Percentiles rank a stretch among this genome's conserved stretches.
These are phyloP conservation scores for Epinephelus lanceolatus DNA, from an alignment of 2,113 vertebrate genomes.

Conservation along the genomic window DNA sequence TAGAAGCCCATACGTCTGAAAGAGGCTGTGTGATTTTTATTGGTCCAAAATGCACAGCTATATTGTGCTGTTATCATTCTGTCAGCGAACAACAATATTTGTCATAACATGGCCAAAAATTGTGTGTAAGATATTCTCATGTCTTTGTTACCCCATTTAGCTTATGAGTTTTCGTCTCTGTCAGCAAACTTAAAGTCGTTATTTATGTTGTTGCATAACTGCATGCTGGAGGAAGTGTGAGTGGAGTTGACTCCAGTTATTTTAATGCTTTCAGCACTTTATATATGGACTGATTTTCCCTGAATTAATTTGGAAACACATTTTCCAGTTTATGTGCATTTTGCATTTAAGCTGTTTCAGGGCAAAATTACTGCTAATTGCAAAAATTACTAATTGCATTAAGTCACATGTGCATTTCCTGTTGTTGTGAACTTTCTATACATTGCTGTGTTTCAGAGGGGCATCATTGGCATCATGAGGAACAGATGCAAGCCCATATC, in stretches of 20 bases:
- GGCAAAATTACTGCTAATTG: background rate
- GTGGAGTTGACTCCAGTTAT: slow-evolving; percentile 25
- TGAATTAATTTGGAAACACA: slow-evolving; percentile 30
- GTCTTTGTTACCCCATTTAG: slow-evolving; percentile 32
- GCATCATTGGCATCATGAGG: background rate
- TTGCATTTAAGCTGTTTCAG: slow-evolving; percentile 25
- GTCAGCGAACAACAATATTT: slow-evolving; percentile 43
- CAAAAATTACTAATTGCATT: background rate
- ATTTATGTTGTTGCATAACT: slow-evolving; percentile 44
- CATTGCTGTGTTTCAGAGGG: background rate
- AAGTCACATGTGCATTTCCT: slow-evolving; percentile 17
- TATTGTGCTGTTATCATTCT: slow-evolving; percentile 19
- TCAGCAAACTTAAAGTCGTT: slow-evolving; percentile 55
- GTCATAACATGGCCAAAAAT: slow-evolving; percentile 29
- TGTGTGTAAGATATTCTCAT: slow-evolving; percentile 12
- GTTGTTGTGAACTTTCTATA: background rate
- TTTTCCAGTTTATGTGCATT: slow-evolving; percentile 1
- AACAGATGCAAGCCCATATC: background rate
- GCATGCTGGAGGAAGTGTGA: slow-evolving; percentile 27
- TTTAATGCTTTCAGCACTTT: slow-evolving; percentile 31
- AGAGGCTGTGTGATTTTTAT: background rate
- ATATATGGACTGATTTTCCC: slow-evolving; percentile 34
- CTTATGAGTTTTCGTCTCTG: slow-evolving; percentile 28
- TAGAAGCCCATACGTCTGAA: slow-evolving; percentile 2
- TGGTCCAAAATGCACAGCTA: background rate